phyloP scores from a whole-genome alignment of 2,113 vertebrate species.

The Phalacrocorax brasilianus region DNA sequence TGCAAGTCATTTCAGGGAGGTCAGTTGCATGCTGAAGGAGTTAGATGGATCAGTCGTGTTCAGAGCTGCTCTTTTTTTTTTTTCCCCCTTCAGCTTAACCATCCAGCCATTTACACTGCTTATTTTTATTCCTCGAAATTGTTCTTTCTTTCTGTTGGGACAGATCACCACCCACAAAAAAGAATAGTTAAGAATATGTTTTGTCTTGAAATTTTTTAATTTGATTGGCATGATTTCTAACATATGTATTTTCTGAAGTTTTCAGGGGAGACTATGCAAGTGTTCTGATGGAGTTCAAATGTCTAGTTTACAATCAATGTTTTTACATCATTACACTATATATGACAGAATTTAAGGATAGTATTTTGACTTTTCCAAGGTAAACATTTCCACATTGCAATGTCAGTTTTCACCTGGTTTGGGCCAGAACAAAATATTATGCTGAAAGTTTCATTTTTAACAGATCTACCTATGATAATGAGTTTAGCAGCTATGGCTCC shows the following conservation, averaged over 20 bases:
- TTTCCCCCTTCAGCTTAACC: background rate
- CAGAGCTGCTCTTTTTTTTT: background rate
- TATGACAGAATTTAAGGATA: background rate
- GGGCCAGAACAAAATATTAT: background rate
- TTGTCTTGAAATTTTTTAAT: background rate
- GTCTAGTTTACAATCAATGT: background rate
- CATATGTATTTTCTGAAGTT: background rate
- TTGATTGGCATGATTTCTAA: background rate
- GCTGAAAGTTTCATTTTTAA: background rate
- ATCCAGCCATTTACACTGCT: background rate
- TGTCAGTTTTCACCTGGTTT: background rate
- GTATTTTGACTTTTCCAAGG: background rate
- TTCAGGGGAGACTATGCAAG: background rate
- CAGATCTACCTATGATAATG: background rate
- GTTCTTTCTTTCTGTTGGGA: background rate
- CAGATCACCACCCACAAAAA: background rate
- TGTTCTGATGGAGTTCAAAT: background rate
- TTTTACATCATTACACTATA: background rate
- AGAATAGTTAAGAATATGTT: background rate
- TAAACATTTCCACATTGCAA: background rate
- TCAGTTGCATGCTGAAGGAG: accelerated
- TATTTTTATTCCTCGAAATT: background rate
- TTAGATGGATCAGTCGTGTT: background rate
- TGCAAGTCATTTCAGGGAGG: background rate
- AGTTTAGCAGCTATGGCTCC: background rate